Evolutionary conservation across 2,797 vertebrate species (phyloP).

Genomic region (Sebastes diaconus): DNA sequence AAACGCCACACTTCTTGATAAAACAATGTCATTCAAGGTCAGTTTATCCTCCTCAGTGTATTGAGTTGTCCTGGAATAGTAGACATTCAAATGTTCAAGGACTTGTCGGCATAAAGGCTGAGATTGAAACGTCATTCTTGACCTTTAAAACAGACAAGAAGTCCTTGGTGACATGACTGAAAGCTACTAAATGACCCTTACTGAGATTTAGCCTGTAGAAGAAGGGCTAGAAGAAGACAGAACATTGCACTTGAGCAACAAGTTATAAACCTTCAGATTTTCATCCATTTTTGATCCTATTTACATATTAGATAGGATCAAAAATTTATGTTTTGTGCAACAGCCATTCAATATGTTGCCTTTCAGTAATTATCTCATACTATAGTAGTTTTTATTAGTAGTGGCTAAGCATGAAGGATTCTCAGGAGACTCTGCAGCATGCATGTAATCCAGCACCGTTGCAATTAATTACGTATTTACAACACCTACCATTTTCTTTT

Average conservation of each 20-base stretch:
- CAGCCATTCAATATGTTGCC: no score
- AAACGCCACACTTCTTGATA: neutral
- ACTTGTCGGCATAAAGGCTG: neutral
- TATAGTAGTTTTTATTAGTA: no score
- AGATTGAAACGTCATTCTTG: neutral
- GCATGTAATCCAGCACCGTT: neutral
- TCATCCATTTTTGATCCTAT: neutral
- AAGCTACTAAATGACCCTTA: neutral
- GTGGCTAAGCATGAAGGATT: neutral
- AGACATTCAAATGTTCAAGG: neutral
- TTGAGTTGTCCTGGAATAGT: neutral
- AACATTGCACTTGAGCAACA: neutral
- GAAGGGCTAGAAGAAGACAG: neutral
- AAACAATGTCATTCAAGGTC: neutral
- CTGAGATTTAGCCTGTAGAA: neutral
- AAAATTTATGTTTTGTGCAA: no score
- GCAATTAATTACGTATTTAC: neutral
- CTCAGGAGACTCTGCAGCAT: neutral
- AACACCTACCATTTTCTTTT: neutral
- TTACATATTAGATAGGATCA: no score
- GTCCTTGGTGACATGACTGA: neutral
- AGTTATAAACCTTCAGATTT: neutral
- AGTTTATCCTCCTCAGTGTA: neutral
- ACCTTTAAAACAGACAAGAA: neutral
- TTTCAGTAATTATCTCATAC: no score